A percentile compares a stretch with the other conserved stretches of the same genome.
Evolutionary conservation across 2,113 vertebrate genomes (phyloP).

Genomic region (Megaptera novaeangliae): DNA sequence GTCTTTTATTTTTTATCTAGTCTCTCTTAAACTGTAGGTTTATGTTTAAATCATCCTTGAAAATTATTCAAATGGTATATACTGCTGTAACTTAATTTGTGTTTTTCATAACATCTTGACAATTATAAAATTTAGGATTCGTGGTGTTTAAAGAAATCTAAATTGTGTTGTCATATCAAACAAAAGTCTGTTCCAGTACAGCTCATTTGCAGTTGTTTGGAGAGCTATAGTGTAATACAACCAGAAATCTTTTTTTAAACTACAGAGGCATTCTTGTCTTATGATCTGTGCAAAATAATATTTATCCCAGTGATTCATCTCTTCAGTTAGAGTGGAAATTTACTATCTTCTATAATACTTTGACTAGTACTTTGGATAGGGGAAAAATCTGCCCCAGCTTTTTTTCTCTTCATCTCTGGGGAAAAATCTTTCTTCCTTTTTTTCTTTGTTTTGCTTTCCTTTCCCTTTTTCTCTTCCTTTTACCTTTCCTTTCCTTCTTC

Average conservation of each 20-base stretch:
- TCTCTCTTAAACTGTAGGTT: not conserved
- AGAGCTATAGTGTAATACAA: not conserved
- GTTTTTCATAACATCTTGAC: not conserved
- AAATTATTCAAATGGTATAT: not conserved
- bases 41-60: not conserved
- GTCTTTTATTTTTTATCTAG: not conserved
- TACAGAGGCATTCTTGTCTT: not conserved
- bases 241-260: slow-evolving; percentile 37
- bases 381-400: too few species aligned
- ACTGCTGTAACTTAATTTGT: not conserved
- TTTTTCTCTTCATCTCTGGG: not conserved
- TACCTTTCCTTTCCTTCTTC: not conserved
- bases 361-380: not conserved
- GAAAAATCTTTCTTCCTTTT: not conserved
- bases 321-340: not conserved
- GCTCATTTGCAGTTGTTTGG: not conserved
- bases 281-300: not conserved
- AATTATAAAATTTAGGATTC: not conserved
- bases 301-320: slow-evolving; percentile 14
- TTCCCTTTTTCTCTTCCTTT: not conserved
- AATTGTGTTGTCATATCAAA: not conserved
- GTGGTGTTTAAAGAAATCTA: not conserved
- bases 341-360: not conserved
- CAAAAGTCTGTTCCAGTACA: not conserved
- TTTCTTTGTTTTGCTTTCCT: not conserved